Evolutionary conservation across 64 coral and sea anemone genomes (phyloP), one percentile per base, ranked within the genome.

Genomic region (Dendronephthya gigantea): DNA sequence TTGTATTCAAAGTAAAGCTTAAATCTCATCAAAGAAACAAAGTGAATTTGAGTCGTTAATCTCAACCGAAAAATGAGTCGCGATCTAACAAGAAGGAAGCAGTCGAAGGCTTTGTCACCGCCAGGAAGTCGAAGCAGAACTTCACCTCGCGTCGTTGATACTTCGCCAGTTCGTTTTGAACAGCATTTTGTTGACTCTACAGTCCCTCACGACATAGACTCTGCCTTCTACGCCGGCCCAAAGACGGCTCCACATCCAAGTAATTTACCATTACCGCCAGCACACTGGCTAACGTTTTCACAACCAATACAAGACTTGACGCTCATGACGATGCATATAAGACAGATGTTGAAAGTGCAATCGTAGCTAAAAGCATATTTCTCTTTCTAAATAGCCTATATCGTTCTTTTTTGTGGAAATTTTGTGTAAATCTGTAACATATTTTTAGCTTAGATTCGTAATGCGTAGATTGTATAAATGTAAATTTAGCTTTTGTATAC

Each of bases 321-420:
- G 3, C n/a, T 74, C 68, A 74, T 74, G 68, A 74, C 68, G 25
- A 10, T 30, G n/a, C 68, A 74, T 35, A 25, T 74, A 35, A 27
- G 68, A 74, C 68, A 74, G 30, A 74, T 74, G 68, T 35, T 74
- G 25, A 74, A 74, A 74, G 68, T 74, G 68, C 68, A 74, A 35
- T 74, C 68, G 68, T 74, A 74, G 32, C 32, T 74, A 27, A 13
- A 74, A 27, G 32, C n/a, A 74, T 74, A 12, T 28, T 12, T 25
- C 13, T 0, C 68, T 30, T 5, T 30, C 30, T 28, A 74, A 27
- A 19, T 25, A 27, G n/a, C n/a, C n/a, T n/a, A n/a, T n/a, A n/a
- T n/a, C n/a, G n/a, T n/a, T n/a, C n/a, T 74, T 74, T 74, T 28
- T 2, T 1, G n/a, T 74, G 68, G 22, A 74, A 74, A 74, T 74